Evolutionary conservation across 2,113 vertebrate genomes (phyloP).

Genomic region (Cephalophus harveyi): DNA sequence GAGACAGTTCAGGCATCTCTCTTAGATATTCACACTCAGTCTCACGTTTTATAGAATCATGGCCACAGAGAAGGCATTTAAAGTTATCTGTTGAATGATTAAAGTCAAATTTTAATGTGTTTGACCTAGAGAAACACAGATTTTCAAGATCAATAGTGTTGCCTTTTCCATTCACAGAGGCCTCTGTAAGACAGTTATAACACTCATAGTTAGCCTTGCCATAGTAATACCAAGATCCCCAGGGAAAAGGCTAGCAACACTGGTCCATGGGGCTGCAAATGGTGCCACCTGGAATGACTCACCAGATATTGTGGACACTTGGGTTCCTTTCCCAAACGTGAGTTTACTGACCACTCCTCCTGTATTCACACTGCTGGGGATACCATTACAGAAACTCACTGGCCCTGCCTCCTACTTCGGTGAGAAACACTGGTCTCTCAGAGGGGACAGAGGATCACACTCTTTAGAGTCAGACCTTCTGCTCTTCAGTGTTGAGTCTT

Average conservation of each 20-base stretch:
- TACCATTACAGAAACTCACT: constrained; percentile 39
- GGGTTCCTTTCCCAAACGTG: constrained; percentile 53
- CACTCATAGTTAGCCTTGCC: neutral
- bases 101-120: constrained; percentile 54
- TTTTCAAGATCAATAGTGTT: constrained; percentile 20
- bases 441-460: neutral
- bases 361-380: constrained; percentile 39
- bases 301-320: constrained; percentile 46
- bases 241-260: neutral
- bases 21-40: neutral
- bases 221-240: neutral
- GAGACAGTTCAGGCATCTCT: constrained; percentile 20
- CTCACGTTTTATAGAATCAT: constrained; percentile 11
- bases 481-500: neutral
- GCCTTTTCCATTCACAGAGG: neutral
- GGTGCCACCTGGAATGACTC: constrained; percentile 30
- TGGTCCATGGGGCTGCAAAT: neutral
- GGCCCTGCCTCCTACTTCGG: neutral
- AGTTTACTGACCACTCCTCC: constrained; percentile 28
- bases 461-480: neutral
- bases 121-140: constrained; percentile 41
- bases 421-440: neutral
- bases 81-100: constrained; percentile 29
- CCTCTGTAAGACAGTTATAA: neutral
- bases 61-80: constrained; percentile 24